Evolutionary conservation across 2,888 invertebrate species (phyloP).

Genomic region (Yponomeuta sedellus): DNA sequence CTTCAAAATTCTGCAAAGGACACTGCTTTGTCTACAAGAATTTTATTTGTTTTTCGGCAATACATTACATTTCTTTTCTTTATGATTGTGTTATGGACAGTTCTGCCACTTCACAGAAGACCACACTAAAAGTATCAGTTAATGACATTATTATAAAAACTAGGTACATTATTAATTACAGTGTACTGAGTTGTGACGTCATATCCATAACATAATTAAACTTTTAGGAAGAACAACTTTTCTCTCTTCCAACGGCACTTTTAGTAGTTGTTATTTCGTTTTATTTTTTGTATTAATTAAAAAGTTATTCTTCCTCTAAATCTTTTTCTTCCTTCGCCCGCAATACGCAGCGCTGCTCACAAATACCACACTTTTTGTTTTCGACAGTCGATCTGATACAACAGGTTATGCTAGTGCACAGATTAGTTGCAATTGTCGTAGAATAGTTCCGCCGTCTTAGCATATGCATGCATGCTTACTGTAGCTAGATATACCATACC

Average conservation of each 20-base stretch:
- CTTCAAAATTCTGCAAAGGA: slow-evolving; percentile 49
- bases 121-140: too few species aligned
- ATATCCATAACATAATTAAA: slow-evolving; percentile 27
- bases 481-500: not conserved
- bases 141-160: not conserved
- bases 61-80: slow-evolving; percentile 42
- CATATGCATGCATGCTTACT: not conserved
- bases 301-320: slow-evolving; percentile 43
- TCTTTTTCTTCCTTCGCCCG: slow-evolving; percentile 29
- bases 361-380: slow-evolving; percentile 4
- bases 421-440: slow-evolving; percentile 25
- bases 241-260: slow-evolving; percentile 18
- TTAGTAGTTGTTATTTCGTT: not conserved
- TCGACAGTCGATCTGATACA: not conserved
- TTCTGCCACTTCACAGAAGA: not conserved
- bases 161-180: not conserved
- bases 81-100: slow-evolving; percentile 7
- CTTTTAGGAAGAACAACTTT: slow-evolving; percentile 28
- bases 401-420: slow-evolving; percentile 44
- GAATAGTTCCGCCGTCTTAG: not conserved
- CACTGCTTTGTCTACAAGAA: slow-evolving; percentile 51
- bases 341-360: slow-evolving; percentile 49
- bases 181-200: slow-evolving; percentile 2
- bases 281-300: slow-evolving; percentile 1
- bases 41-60: slow-evolving; percentile 49